Evolutionary conservation across 2,797 vertebrate genomes (phyloP).

Genomic region (Lophius americanus): DNA sequence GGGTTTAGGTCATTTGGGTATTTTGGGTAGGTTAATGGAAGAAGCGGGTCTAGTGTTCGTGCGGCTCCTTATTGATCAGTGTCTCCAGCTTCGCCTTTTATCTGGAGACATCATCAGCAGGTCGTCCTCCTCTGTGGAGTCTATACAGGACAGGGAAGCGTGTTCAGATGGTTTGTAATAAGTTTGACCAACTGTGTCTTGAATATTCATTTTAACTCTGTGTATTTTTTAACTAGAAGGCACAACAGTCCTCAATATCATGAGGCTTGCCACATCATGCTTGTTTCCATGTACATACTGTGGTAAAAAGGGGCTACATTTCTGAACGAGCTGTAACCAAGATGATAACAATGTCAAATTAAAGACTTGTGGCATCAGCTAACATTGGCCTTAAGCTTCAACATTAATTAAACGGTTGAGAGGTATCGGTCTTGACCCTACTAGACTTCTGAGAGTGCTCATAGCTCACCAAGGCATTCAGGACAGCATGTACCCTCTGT

Average conservation of each 20-base stretch:
- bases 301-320: too few relatives aligned
- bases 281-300: too few relatives aligned
- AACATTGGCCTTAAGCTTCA: too few relatives aligned
- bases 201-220: too few relatives aligned
- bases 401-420: background rate
- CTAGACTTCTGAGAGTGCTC: constrained; percentile 1
- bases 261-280: too few relatives aligned
- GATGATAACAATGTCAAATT: too few relatives aligned
- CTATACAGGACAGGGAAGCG: constrained; percentile 18
- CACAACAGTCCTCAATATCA: too few relatives aligned
- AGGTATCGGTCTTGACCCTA: background rate
- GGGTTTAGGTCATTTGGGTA: constrained; percentile 34
- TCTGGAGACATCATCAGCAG: constrained; percentile 61
- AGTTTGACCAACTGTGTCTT: too few relatives aligned
- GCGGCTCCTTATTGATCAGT: constrained; percentile 47
- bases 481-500: constrained; percentile 88
- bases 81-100: constrained; percentile 67
- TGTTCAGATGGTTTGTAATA: background rate
- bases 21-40: background rate
- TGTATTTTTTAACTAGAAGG: too few relatives aligned
- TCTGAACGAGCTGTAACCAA: too few relatives aligned
- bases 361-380: too few relatives aligned
- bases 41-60: background rate
- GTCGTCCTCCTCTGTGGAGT: constrained; percentile 61
- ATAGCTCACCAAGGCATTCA: constrained; percentile 86